These are phyloP conservation scores for Anser brachyrhynchus DNA, from an alignment of 2,113 vertebrate species.

Conservation along the genomic window DNA sequence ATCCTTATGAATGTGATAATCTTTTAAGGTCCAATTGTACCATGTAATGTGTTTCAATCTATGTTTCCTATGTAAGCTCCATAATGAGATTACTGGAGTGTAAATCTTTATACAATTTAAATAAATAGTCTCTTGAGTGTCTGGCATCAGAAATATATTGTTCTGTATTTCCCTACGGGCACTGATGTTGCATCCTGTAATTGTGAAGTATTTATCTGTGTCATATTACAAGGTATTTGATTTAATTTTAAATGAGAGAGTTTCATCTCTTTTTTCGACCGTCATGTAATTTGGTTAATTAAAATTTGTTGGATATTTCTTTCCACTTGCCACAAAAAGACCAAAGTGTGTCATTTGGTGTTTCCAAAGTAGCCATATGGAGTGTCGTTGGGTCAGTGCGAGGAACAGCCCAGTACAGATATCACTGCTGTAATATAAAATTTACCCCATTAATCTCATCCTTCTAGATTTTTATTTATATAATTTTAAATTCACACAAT, in stretches of 20 bases:
- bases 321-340: neutral
- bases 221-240: conserved; percentile 20
- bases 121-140: neutral
- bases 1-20: neutral
- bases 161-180: neutral
- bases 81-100: conserved; percentile 42
- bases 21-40: neutral
- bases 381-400: neutral
- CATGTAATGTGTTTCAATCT: neutral
- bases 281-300: neutral
- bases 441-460: neutral
- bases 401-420: neutral
- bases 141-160: conserved; percentile 32
- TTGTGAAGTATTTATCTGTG: conserved; percentile 37
- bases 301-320: neutral
- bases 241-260: conserved; percentile 24
- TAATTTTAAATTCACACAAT: neutral
- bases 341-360: neutral
- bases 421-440: neutral
- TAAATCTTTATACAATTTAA: conserved; percentile 41
- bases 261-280: conserved; percentile 7
- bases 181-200: conserved; percentile 23
- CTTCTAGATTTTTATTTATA: neutral
- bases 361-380: neutral
- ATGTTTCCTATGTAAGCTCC: neutral